A percentile compares a stretch with the other conserved stretches of the same genome.
These are phyloP conservation scores for Chaunax sp. DNA, from an alignment of 2,797 vertebrate species.

Conservation along the genomic window DNA sequence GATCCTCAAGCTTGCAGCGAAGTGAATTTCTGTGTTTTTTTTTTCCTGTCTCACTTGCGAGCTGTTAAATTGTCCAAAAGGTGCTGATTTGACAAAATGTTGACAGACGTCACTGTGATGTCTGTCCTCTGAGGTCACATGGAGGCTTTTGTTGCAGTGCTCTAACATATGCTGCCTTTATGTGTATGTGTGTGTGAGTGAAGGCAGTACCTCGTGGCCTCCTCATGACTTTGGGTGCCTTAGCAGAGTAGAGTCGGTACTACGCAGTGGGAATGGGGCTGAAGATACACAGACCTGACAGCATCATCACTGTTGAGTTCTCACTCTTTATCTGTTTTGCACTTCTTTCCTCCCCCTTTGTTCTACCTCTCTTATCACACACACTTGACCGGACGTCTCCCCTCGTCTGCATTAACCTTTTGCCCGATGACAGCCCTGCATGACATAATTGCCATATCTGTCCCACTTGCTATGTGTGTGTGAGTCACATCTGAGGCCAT, in stretches of 20 bases:
- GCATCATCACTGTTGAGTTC: neutral
- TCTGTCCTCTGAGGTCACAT: slow-evolving; percentile 59
- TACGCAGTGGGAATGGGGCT: no score
- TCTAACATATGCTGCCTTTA: slow-evolving; percentile 8
- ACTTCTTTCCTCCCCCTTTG: slow-evolving; percentile 17
- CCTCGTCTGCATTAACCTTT: slow-evolving; percentile 58
- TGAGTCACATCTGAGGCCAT: slow-evolving; percentile 26
- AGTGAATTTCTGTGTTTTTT: neutral
- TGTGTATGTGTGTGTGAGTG: slow-evolving; percentile 21
- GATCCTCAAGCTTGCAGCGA: slow-evolving; percentile 8
- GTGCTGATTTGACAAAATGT: slow-evolving; percentile 64
- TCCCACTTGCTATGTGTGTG: slow-evolving; percentile 19
- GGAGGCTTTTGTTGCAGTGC: slow-evolving; percentile 46
- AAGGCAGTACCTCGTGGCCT: slow-evolving; percentile 59
- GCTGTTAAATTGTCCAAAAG: slow-evolving; percentile 27
- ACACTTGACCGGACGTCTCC: slow-evolving; percentile 56
- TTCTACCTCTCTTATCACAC: slow-evolving; percentile 46
- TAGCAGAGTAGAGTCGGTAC: no score
- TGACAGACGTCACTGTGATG: slow-evolving; percentile 59
- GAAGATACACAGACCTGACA: no score
- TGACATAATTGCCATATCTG: slow-evolving; percentile 62
- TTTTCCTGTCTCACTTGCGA: slow-evolving; percentile 16
- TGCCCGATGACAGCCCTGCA: slow-evolving; percentile 59
- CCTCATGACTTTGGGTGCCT: no score
- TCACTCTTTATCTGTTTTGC: slow-evolving; percentile 39